These are phyloP conservation scores for Pseudopipra pipra DNA, from an alignment of 2,113 vertebrate species.

Conservation along the genomic window DNA sequence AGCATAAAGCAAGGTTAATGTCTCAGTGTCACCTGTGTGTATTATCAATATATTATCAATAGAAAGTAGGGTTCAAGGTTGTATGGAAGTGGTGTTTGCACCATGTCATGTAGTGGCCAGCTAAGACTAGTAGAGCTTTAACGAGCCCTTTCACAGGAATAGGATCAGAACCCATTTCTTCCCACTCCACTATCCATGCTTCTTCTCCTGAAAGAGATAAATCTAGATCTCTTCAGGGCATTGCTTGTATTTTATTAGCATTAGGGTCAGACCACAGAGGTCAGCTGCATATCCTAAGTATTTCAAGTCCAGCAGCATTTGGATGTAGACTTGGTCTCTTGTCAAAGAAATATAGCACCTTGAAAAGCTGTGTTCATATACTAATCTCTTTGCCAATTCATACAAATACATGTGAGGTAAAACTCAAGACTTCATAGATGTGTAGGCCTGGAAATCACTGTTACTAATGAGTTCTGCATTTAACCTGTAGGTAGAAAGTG, in stretches of 20 bases:
- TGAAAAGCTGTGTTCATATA: not conserved
- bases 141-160: not conserved
- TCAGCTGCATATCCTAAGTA: not conserved
- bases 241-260: not conserved
- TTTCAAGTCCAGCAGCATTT: not conserved
- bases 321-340: not conserved
- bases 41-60: not conserved
- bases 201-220: not conserved
- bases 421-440: not conserved
- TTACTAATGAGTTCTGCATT: not conserved
- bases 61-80: not conserved
- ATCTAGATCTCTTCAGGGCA: not conserved
- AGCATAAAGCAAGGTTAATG: not conserved
- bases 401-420: not conserved
- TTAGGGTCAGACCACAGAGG: not conserved
- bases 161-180: not conserved
- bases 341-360: not conserved
- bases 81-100: not conserved
- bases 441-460: not conserved
- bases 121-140: not conserved
- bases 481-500: not conserved
- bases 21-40: not conserved
- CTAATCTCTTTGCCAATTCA: not conserved
- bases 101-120: not conserved
- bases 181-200: not conserved